These are phyloP conservation scores for Anniella stebbinsi DNA, from an alignment of 2,797 vertebrate species.

Conservation along the genomic window DNA sequence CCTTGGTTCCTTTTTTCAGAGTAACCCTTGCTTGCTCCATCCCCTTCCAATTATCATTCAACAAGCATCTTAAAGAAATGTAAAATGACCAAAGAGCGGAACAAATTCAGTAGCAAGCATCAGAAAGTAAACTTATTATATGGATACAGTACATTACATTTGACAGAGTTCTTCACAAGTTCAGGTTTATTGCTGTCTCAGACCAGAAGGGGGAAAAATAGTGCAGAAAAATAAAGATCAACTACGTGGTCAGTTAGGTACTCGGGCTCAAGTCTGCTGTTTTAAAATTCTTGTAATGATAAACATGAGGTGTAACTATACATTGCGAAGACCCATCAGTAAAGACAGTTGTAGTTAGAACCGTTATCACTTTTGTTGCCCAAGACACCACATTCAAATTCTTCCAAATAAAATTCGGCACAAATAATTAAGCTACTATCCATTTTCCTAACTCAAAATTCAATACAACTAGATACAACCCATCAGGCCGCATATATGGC, in stretches of 20 bases:
- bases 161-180: neutral
- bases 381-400: neutral
- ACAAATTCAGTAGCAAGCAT: neutral
- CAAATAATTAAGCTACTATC: neutral
- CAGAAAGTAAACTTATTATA: neutral
- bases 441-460: neutral
- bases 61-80: neutral
- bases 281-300: neutral
- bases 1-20: neutral
- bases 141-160: neutral
- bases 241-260: neutral
- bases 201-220: neutral
- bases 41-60: neutral
- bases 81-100: neutral
- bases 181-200: neutral
- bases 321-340: neutral
- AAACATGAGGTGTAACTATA: neutral
- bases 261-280: neutral
- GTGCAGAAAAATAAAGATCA: conserved; percentile 1
- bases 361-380: neutral
- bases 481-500: neutral
- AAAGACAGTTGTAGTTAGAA: neutral
- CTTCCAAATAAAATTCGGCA: neutral
- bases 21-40: neutral
- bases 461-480: neutral